Evolutionary conservation across 1,140 invertebrate genomes (phyloP), one percentile per base, ranked within the genome.

Genomic region (Neodiprion lecontei): DNA sequence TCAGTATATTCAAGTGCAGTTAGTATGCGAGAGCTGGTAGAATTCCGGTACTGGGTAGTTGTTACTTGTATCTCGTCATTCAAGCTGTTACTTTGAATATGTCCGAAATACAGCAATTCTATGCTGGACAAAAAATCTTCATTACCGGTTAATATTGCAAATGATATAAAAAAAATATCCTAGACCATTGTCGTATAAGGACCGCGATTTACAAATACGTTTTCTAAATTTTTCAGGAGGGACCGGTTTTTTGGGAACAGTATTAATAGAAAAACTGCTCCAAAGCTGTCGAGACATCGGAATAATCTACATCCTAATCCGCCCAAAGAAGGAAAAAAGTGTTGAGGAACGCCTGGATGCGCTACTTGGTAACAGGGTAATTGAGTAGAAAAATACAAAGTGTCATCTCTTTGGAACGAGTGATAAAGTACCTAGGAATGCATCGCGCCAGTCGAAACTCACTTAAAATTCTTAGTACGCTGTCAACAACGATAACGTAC

Each of bases 271-370:
- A 81, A 92, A 92, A 81, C 76, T 92, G 23, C 81, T 92, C 17
- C 88, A 93, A 78, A 91, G 91, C 70, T 95, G 94, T 89, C 90
- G 91, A 3, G 90, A 90, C 21, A 82, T 95, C 10, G 87, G 88
- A 28, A 89, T 83, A 28, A 90, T 95, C 40, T 95, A 93, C 78
- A 86, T 94, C 66, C 87, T 95, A 7, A 90, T 95, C 74, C 87
- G 94, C 72, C 88, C 91, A 11, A 94, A 94, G 81, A 89, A 89
- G 79, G 90, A 90, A 48, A 88, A 88, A 80, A 86, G 81, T 77
- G 88, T 87, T 73, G 83, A 79, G 72, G 85, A 79, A 72, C 85
- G 80, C 53, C 3, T 61, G 11, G 53, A 61, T 7, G 53, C 9
- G 5, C 53, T 61, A 14, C 53, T 61, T 17, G 53, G 11, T 17